Evolutionary conservation across 2,113 vertebrate genomes (phyloP).

Genomic region (Cichladusa arquata): DNA sequence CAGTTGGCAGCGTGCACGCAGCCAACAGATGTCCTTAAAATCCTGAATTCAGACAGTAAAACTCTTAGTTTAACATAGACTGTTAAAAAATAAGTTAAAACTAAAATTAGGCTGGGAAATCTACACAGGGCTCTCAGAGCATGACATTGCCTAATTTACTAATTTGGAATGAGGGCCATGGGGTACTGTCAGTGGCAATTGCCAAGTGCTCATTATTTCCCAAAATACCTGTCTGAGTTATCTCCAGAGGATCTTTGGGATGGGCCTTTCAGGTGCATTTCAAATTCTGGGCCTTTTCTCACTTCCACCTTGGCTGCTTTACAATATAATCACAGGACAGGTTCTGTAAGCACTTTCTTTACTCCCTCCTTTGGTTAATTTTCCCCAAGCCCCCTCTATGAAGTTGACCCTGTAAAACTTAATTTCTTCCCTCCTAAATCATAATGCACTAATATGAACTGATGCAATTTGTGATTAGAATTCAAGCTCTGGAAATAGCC

Average conservation of each 20-base stretch:
- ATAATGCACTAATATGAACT: neutral
- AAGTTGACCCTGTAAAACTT: neutral
- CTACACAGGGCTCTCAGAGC: neutral
- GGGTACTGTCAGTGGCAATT: neutral
- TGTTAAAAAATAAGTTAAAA: neutral
- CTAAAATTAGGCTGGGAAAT: neutral
- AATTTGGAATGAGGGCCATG: neutral
- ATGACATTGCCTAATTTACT: neutral
- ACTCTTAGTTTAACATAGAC: neutral
- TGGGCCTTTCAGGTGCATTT: neutral
- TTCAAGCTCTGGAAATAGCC: neutral
- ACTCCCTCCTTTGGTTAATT: neutral
- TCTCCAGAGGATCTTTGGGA: neutral
- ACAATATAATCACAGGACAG: neutral
- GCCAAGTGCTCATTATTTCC: neutral
- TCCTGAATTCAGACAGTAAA: neutral
- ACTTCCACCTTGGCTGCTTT: neutral
- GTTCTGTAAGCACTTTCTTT: neutral
- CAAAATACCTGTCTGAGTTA: neutral
- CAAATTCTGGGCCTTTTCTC: neutral
- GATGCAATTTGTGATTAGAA: neutral
- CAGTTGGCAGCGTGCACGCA: neutral
- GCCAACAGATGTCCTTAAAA: neutral
- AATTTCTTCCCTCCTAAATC: neutral
- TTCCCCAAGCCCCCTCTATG: neutral